Conservation (phyloP, 2,113 vertebrate genomes). For the Oreochromis aureus region DNA sequence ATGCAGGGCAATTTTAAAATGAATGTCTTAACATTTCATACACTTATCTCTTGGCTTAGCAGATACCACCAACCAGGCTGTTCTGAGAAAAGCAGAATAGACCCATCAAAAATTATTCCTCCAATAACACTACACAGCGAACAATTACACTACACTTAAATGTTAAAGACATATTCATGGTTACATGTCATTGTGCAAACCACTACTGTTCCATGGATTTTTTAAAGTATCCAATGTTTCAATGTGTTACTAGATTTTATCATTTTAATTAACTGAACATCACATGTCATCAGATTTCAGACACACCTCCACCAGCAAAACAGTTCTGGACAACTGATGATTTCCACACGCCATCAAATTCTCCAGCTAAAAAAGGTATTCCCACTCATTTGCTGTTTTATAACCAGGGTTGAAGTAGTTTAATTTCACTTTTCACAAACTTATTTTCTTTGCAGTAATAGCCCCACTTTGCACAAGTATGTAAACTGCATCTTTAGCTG, state of each 20-base stretch:
- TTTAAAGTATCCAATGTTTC: background rate
- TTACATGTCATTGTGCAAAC: background rate
- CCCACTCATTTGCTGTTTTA: background rate
- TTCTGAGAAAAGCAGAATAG: no score
- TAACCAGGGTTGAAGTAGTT: background rate
- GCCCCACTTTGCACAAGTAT: background rate
- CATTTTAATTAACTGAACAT: background rate
- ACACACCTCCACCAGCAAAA: background rate
- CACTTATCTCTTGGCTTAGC: no score
- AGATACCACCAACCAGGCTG: no score
- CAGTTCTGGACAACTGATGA: background rate
- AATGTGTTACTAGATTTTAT: rapidly evolving
- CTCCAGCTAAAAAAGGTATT: background rate
- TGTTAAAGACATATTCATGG: no score
- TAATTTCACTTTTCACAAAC: background rate
- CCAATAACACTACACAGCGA: no score
- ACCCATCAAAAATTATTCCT: no score
- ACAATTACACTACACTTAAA: no score
- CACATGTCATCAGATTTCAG: background rate
- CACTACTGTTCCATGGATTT: background rate
- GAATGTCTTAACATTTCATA: no score
- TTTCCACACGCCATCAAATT: rapidly evolving
- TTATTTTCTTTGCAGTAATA: background rate
- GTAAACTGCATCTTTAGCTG: background rate
- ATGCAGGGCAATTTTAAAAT: no score